These are phyloP conservation scores for Agelaius tricolor DNA, from an alignment of 2,113 vertebrate species.

Conservation along the genomic window DNA sequence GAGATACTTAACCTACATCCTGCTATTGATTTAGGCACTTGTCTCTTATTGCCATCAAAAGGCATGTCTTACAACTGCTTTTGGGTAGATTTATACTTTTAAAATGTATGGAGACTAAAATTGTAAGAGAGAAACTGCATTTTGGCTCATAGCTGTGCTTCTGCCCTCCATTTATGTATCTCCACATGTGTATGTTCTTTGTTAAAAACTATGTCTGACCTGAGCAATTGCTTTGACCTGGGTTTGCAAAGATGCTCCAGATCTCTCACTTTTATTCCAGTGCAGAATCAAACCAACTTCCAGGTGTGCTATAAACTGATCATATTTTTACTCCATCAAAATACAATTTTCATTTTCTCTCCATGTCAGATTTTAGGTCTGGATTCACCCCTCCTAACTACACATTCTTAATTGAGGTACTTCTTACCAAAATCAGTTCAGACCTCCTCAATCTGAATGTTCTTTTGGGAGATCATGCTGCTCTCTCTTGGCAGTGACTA, in stretches of 20 bases:
- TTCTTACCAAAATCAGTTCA: neutral
- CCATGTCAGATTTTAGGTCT: neutral
- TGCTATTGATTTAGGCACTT: conserved; percentile 13
- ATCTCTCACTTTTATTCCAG: neutral
- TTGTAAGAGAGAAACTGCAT: neutral
- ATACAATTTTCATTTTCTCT: neutral
- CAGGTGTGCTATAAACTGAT: neutral
- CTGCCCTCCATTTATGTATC: neutral
- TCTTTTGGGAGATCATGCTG: neutral
- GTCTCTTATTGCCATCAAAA: conserved; percentile 34
- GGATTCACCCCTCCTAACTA: neutral
- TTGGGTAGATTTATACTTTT: neutral
- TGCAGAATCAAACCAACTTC: neutral
- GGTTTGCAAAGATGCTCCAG: neutral
- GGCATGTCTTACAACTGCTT: neutral
- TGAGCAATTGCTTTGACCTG: neutral
- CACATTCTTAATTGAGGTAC: neutral
- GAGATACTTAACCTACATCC: neutral
- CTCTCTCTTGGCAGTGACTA: neutral
- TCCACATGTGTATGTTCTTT: neutral
- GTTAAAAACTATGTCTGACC: neutral
- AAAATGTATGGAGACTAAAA: neutral
- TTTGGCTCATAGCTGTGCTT: neutral
- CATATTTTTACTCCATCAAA: neutral
- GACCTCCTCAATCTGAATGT: neutral